Evolutionary conservation across 1,140 invertebrate genomes (phyloP).

Genomic region (Drosophila yakuba): DNA sequence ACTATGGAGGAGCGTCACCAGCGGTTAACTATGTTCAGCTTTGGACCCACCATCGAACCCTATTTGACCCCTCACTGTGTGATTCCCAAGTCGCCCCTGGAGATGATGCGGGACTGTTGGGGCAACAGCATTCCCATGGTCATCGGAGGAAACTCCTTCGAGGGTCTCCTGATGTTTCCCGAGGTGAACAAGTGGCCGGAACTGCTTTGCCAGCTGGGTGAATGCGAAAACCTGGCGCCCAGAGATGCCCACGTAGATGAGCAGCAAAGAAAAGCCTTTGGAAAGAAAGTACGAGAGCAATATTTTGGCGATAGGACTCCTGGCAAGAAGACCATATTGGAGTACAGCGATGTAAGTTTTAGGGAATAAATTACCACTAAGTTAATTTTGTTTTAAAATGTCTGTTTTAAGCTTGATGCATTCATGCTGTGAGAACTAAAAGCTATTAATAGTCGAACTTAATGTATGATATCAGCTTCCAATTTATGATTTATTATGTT

Average conservation of each 20-base stretch:
- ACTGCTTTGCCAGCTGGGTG: conserved; percentile 60
- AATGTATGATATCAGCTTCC: too few species aligned
- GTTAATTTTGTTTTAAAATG: too few species aligned
- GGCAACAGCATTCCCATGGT: conserved; percentile 84
- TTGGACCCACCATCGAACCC: conserved; percentile 83
- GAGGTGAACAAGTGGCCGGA: conserved; percentile 76
- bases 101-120: conserved; percentile 81
- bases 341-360: conserved; percentile 79
- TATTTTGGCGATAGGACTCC: conserved; percentile 72
- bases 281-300: conserved; percentile 41
- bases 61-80: conserved; percentile 69
- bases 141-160: conserved; percentile 84
- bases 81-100: conserved; percentile 73
- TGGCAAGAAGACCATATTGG: conserved; percentile 59
- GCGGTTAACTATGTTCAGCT: conserved; percentile 70
- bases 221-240: conserved; percentile 68
- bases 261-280: conserved; percentile 66
- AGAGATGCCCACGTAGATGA: conserved; percentile 62
- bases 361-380: too few species aligned
- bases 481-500: too few species aligned
- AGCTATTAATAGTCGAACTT: too few species aligned
- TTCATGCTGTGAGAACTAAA: too few species aligned
- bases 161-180: conserved; percentile 82
- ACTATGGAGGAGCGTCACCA: conserved; percentile 75
- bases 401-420: too few species aligned